Conservation (phyloP, 2,113 vertebrate genomes). For the Balaeniceps rex region DNA sequence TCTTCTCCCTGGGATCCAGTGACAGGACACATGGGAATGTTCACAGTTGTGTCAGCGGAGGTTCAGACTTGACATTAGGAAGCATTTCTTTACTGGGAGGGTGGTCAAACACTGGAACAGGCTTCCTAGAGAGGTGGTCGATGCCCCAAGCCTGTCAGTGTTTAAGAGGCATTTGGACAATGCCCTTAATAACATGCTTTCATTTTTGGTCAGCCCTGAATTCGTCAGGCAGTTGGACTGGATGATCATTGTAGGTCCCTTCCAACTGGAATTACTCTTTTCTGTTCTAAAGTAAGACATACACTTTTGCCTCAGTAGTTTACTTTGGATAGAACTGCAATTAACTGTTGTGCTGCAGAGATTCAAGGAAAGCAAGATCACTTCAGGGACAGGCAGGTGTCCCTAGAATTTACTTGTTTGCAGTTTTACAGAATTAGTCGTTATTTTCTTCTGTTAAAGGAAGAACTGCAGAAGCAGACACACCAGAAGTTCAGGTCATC, state of each 20-base stretch:
- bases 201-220: background rate
- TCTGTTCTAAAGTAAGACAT: background rate
- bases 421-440: background rate
- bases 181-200: background rate
- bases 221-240: background rate
- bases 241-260: background rate
- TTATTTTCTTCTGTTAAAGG: background rate
- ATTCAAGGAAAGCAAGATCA: background rate
- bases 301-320: background rate
- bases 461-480: background rate
- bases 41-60: background rate
- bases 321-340: background rate
- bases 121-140: background rate
- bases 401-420: background rate
- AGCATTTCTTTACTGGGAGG: background rate
- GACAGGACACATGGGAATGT: background rate
- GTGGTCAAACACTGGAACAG: background rate
- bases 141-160: background rate
- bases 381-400: background rate
- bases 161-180: background rate
- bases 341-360: background rate
- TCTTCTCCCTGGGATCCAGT: background rate
- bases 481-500: background rate
- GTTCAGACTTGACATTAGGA: background rate
- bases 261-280: background rate